These are phyloP conservation scores for Urosaurus nigricauda DNA, from an alignment of 2,797 vertebrate species.

Conservation along the genomic window DNA sequence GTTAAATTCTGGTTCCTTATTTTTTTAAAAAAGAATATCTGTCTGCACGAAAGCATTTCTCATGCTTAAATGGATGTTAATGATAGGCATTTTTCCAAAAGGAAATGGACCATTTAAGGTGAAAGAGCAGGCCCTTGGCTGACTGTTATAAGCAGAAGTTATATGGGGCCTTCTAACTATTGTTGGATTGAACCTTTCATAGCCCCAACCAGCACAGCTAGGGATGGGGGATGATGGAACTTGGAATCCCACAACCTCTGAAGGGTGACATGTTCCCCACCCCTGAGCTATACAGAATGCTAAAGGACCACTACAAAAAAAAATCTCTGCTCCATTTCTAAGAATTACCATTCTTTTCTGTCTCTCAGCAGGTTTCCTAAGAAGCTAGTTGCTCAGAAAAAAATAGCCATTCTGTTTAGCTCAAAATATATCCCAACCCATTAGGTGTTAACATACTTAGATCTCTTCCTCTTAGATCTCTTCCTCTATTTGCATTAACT, in stretches of 20 bases:
- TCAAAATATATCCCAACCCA: conserved; percentile 49
- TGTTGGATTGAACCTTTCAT: neutral
- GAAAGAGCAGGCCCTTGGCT: conserved; percentile 37
- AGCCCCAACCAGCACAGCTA: neutral
- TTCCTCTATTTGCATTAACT: neutral
- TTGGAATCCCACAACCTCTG: neutral
- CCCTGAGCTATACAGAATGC: neutral
- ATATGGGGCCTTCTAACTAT: neutral
- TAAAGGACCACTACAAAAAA: conserved; percentile 50
- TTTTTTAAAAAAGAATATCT: too few species aligned
- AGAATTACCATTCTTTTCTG: neutral
- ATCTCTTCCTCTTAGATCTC: conserved; percentile 6
- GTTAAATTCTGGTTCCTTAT: too few species aligned
- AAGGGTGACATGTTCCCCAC: neutral
- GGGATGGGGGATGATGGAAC: neutral
- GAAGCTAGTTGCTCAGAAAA: conserved; percentile 38
- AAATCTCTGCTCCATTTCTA: conserved; percentile 50
- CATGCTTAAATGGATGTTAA: conserved; percentile 49
- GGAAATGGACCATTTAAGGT: conserved; percentile 32
- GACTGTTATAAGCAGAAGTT: conserved; percentile 38
- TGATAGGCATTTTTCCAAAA: conserved; percentile 47
- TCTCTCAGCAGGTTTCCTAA: conserved; percentile 48
- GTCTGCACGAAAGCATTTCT: conserved; percentile 45
- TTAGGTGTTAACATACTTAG: conserved; percentile 52
- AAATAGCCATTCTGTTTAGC: conserved; percentile 48